phyloP scores from a whole-genome alignment of 2,888 invertebrate genomes.

The Homarus gammarus region DNA sequence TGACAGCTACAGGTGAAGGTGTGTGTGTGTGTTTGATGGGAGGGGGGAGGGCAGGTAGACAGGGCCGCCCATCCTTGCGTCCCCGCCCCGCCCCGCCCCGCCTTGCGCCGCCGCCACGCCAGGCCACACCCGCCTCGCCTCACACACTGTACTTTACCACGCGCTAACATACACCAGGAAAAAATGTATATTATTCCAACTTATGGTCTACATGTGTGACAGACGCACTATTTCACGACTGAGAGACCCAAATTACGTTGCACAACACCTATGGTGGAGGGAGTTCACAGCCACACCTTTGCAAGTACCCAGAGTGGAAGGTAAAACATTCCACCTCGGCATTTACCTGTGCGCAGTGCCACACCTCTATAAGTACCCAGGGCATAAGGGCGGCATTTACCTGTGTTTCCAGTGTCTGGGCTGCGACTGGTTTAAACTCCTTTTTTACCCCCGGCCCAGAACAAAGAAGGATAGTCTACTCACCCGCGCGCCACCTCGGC shows the following conservation, averaged over 20 bases:
- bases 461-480: conserved; percentile 18
- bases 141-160: too few relatives aligned
- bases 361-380: conserved; percentile 1
- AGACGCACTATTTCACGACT: too few relatives aligned
- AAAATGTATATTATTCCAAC: too few relatives aligned
- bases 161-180: too few relatives aligned
- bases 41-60: neutral
- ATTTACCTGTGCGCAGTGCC: neutral
- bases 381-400: conserved; percentile 8
- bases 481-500: neutral
- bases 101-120: neutral
- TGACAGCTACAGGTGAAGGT: neutral
- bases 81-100: too few relatives aligned
- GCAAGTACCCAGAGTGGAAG: neutral
- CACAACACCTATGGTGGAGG: too few relatives aligned
- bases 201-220: too few relatives aligned
- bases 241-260: too few relatives aligned
- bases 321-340: neutral
- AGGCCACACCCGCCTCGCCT: neutral
- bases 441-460: conserved; percentile 26
- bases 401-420: neutral
- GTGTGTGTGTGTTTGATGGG: neutral
- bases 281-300: neutral
- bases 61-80: too few relatives aligned
- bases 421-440: conserved; percentile 7